phyloP scores from a whole-genome alignment of 2,113 vertebrate species.

The Pyxicephalus adspersus region DNA sequence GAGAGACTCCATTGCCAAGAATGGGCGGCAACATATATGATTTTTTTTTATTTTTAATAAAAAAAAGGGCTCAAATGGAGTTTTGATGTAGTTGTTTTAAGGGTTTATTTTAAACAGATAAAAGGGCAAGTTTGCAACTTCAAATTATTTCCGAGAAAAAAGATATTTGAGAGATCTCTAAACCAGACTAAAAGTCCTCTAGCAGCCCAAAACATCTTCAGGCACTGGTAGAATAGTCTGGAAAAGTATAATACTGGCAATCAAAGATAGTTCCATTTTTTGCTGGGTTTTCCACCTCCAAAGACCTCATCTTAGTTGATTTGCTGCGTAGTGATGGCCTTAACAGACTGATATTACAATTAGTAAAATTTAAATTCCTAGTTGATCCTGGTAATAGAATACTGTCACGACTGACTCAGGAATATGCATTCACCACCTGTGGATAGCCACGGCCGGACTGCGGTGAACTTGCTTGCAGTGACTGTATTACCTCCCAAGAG shows the following conservation, averaged over 20 bases:
- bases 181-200: not conserved
- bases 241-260: conserved; percentile 15
- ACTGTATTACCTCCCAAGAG: not conserved
- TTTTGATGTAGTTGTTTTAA: too few relatives aligned
- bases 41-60: too few relatives aligned
- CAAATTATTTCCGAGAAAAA: too few relatives aligned
- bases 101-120: too few relatives aligned
- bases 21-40: too few relatives aligned
- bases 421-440: conserved; percentile 42
- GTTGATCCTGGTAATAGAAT: conserved; percentile 36
- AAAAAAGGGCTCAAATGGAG: too few relatives aligned
- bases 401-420: conserved; percentile 35
- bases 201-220: not conserved
- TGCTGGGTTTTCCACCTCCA: not conserved
- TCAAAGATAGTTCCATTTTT: conserved; percentile 27
- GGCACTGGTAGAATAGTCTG: not conserved
- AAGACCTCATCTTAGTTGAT: conserved; percentile 17
- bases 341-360: conserved; percentile 34
- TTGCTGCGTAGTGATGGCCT: conserved; percentile 39
- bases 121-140: too few relatives aligned
- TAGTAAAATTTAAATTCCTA: conserved; percentile 39
- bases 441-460: not conserved
- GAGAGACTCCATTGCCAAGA: too few relatives aligned
- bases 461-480: not conserved
- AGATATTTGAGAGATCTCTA: not conserved